Evolutionary conservation across 2,797 vertebrate genomes (phyloP).

Genomic region (Myoxocephalus aenaeus): DNA sequence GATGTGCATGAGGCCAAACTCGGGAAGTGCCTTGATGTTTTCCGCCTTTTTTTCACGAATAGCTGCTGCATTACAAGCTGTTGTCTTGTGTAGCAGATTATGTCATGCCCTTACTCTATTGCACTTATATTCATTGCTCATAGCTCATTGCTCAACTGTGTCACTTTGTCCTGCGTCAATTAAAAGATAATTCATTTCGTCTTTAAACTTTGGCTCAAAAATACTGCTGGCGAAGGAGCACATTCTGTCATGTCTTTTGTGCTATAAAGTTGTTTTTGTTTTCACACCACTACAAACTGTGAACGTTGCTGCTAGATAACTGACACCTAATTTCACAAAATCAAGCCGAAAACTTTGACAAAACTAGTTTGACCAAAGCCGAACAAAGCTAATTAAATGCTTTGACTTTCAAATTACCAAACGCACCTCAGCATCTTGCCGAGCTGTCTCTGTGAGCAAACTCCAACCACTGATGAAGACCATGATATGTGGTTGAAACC

Average conservation of each 20-base stretch:
- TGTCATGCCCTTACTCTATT: neutral
- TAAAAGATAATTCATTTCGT: neutral
- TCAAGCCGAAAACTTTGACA: neutral
- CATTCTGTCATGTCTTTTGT: neutral
- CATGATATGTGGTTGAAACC: neutral
- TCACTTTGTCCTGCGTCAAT: neutral
- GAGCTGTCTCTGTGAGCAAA: neutral
- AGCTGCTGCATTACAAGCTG: constrained; percentile 56
- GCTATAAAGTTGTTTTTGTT: neutral
- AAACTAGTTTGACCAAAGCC: neutral
- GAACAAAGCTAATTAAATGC: neutral
- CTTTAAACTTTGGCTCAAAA: neutral
- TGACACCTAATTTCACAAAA: neutral
- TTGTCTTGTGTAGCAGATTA: constrained; percentile 34
- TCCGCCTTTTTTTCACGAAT: constrained; percentile 41
- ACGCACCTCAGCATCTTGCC: neutral
- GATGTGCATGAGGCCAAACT: constrained; percentile 55
- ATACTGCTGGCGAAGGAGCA: neutral
- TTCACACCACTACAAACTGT: neutral
- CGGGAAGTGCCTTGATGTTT: constrained; percentile 52
- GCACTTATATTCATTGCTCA: constrained; percentile 1
- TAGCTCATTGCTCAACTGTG: constrained; percentile 23
- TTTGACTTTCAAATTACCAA: neutral
- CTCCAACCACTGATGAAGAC: neutral
- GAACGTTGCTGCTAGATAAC: neutral